phyloP scores from a whole-genome alignment of 2,888 invertebrate genomes.

The Drosophila diplacantha region DNA sequence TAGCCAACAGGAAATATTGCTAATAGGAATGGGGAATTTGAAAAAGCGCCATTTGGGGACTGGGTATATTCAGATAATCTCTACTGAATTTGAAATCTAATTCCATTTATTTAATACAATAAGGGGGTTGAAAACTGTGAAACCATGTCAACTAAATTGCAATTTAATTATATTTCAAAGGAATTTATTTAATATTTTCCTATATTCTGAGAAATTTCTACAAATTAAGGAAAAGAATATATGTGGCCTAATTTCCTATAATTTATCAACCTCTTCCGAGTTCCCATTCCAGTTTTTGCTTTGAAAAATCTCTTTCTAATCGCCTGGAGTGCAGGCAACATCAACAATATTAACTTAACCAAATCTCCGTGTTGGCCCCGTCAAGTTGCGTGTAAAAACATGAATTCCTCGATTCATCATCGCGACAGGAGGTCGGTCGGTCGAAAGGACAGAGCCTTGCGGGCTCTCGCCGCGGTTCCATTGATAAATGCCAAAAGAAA shows the following conservation, averaged over 20 bases:
- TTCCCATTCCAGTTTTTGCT: neutral
- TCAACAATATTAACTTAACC: constrained; percentile 20
- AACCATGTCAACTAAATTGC: neutral
- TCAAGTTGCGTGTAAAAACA: constrained; percentile 64
- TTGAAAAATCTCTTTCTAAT: constrained; percentile 44
- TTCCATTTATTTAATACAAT: no score
- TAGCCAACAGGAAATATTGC: neutral
- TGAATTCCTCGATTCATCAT: constrained; percentile 59
- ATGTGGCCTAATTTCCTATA: neutral
- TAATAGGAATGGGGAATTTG: neutral
- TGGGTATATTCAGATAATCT: no score
- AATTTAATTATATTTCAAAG: neutral
- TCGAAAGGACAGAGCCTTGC: constrained; percentile 15
- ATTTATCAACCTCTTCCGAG: constrained; percentile 11
- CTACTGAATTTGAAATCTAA: no score
- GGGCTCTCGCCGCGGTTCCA: constrained; percentile 46
- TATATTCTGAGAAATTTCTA: neutral
- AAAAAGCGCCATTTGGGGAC: neutral
- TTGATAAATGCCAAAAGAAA: constrained; percentile 66
- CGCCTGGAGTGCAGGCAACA: constrained; percentile 11
- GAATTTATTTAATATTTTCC: neutral
- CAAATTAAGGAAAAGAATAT: neutral
- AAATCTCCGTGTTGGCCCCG: constrained; percentile 35
- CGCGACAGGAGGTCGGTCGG: constrained; percentile 32
- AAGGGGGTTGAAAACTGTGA: neutral